These are phyloP conservation scores for Lepus americanus DNA, from an alignment of 2,113 vertebrate genomes.

Conservation along the genomic window DNA sequence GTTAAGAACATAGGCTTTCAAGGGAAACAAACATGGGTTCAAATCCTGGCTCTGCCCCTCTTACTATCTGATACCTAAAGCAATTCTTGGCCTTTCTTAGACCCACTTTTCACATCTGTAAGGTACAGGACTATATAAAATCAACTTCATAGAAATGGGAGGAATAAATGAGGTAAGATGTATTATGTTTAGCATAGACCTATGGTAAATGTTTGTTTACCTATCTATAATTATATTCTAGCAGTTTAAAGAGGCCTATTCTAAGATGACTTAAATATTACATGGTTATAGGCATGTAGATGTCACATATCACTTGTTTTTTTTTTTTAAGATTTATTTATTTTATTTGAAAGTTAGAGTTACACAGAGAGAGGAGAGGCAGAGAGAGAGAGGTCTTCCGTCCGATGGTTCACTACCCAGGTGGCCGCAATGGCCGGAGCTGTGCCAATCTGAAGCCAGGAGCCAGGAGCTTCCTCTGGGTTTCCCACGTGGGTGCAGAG, in stretches of 20 bases:
- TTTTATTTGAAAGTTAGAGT: too few species aligned
- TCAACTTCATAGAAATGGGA: constrained; percentile 1
- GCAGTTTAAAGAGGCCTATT: constrained; percentile 26
- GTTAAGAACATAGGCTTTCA: background rate
- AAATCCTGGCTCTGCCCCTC: background rate
- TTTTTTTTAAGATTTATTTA: background rate
- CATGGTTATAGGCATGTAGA: background rate
- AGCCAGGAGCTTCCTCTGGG: too few species aligned
- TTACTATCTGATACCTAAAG: background rate
- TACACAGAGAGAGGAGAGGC: too few species aligned
- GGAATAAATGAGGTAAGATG: background rate
- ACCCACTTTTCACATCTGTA: constrained; percentile 10
- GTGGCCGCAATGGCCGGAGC: too few species aligned
- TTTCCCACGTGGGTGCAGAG: too few species aligned
- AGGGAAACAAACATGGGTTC: background rate
- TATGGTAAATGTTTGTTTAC: background rate
- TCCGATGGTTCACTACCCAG: too few species aligned
- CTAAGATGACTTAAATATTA: background rate
- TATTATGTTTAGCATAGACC: constrained; percentile 25
- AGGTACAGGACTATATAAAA: background rate
- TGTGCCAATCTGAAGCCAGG: too few species aligned
- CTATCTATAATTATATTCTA: background rate
- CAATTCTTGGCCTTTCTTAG: constrained; percentile 16
- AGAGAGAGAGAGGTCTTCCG: too few species aligned
- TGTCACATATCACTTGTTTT: background rate